A percentile compares a stretch with the other conserved stretches of the same genome.
Evolutionary conservation across 2,888 invertebrate genomes (phyloP).

Genomic region (Dolichopus griseipennis): DNA sequence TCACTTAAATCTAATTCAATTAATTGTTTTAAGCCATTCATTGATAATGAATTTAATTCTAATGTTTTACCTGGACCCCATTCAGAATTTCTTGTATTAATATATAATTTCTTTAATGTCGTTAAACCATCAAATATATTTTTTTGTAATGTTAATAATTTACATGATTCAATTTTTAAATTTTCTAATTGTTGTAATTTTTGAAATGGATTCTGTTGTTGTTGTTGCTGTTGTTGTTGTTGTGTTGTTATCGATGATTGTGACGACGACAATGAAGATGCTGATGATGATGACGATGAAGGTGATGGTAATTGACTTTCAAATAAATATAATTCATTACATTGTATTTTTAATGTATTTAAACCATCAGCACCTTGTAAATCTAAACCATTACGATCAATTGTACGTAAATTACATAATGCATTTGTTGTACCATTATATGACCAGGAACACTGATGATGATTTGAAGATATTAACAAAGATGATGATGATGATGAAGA

Average conservation of each 20-base stretch:
- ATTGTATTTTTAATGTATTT: conserved; percentile 62
- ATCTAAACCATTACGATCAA: conserved; percentile 59
- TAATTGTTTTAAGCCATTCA: conserved; percentile 70
- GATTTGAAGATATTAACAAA: conserved; percentile 24
- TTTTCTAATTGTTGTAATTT: conserved; percentile 62
- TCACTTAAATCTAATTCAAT: conserved; percentile 72
- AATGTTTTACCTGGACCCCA: conserved; percentile 69
- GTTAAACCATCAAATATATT: conserved; percentile 70
- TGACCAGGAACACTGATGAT: conserved; percentile 45
- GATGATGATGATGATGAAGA: conserved; percentile 4
- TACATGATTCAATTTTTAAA: conserved; percentile 67
- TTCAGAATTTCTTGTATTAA: conserved; percentile 71
- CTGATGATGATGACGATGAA: background rate
- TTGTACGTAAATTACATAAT: conserved; percentile 60
- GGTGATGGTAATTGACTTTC: conserved; percentile 63
- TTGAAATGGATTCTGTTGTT: conserved; percentile 56
- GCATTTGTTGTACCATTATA: conserved; percentile 47
- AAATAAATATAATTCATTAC: conserved; percentile 69
- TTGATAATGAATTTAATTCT: conserved; percentile 61
- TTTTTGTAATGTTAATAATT: conserved; percentile 62
- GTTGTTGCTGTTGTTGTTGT: conserved; percentile 31
- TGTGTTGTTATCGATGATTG: conserved; percentile 32
- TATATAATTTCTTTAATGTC: conserved; percentile 56
- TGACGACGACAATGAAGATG: conserved; percentile 51
- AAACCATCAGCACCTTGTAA: conserved; percentile 57